Base-by-base conservation (phyloP, 2,888 invertebrate genomes). In the Tetragonisca angustula region DNA sequence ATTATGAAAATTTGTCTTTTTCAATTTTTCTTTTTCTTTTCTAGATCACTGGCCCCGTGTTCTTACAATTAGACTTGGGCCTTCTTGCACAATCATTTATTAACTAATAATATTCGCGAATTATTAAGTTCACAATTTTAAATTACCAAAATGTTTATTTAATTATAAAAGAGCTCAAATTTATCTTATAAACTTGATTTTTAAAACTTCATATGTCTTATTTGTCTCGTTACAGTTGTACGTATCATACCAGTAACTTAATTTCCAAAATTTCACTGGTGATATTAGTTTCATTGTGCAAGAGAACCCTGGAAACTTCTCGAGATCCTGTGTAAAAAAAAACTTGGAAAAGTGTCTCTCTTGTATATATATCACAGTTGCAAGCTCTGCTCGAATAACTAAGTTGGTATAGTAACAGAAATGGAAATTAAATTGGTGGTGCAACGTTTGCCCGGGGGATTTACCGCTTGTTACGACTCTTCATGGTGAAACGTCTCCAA, bases 401-500 rank as follows among this genome's bases (percentile, higher is more conserved):
- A 92, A 87, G 90, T 90, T 85, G 89, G 79, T 90, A 91, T 79
- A 88, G 82, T 91, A 85, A 87, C 79, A 77, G 84, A 86, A 83
- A 84, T 81, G 76, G 76, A 86, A 86, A 86, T 81, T 74, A 82
- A 79, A 72, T 86, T 81, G 50, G 15, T 69, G 24, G 17, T 54
- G 4, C 52, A 49, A 24, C 6, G 15, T n/a, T 54, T 4, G 4
- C 13, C 3, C 21, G 19, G 50, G 27, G 21, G 27, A 62, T 94
- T 95, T 96, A 96, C 95, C 96, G 96, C 94, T 96, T 96, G 90
- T 96, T 96, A 92, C 96, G 96, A 90, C 96, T 96, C 93, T 96
- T 96, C 96, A 96, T 96, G 87, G 96, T 96, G 90, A 96, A 96
- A 92, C 96, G 96, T 93, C 96, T 96, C 96, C 96, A 96, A 95